Conservation (phyloP, 2,113 vertebrate species). For the Rhizomys pruinosus region DNA sequence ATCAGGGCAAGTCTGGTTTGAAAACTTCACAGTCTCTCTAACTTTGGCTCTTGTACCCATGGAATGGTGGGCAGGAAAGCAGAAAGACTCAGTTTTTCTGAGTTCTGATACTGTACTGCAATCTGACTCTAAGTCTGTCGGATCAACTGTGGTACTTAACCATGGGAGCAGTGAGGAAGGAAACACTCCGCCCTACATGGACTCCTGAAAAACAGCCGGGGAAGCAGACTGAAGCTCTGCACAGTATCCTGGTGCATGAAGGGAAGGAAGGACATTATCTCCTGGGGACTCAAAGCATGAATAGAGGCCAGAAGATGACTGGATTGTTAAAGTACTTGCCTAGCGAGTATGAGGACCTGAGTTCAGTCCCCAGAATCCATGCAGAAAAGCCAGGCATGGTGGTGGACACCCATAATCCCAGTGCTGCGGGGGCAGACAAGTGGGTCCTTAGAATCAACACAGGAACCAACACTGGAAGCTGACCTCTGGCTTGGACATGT, state of each 20-base stretch:
- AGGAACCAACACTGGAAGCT: too few relatives aligned
- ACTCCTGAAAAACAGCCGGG: neutral
- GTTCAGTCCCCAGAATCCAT: neutral
- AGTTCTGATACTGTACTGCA: neutral
- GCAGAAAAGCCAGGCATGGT: neutral
- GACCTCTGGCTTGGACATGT: too few relatives aligned
- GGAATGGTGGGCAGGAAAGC: neutral
- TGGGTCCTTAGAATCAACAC: neutral
- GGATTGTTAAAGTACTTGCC: neutral
- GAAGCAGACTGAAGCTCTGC: too few relatives aligned
- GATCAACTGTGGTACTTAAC: neutral
- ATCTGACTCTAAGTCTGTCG: neutral
- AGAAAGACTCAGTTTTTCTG: neutral
- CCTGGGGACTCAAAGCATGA: neutral
- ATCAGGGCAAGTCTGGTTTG: neutral
- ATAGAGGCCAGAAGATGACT: neutral
- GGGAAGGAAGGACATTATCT: neutral
- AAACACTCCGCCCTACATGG: neutral
- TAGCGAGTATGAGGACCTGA: neutral
- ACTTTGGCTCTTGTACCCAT: neutral
- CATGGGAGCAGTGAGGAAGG: neutral
- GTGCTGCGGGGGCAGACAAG: neutral
- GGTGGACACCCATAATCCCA: neutral
- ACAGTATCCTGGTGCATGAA: neutral
- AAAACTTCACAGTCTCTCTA: neutral